Conservation (phyloP, 2,797 vertebrate species). For the Poecile montanus region DNA sequence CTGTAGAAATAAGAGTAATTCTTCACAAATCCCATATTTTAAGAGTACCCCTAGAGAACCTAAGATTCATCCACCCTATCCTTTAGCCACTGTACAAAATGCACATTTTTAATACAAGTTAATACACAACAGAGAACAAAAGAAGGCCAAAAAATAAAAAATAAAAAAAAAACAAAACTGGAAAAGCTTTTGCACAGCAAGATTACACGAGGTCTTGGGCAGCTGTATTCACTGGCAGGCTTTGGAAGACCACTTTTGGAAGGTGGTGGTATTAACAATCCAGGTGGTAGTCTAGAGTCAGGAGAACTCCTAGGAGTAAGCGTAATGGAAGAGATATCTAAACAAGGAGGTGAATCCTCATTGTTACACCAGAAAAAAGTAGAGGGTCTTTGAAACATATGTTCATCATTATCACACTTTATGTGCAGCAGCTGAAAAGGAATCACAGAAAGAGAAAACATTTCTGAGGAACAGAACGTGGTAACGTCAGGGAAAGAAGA, state of each 20-base stretch:
- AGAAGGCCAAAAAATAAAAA: background rate
- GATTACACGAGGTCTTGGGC: constrained; percentile 89
- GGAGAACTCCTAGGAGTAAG: constrained; percentile 90
- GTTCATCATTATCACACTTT: constrained; percentile 84
- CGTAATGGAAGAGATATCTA: constrained; percentile 91
- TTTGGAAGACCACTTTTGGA: constrained; percentile 84
- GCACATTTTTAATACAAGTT: constrained; percentile 38
- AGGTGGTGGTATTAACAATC: constrained; percentile 88
- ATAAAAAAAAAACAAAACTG: background rate
- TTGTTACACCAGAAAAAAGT: constrained; percentile 90
- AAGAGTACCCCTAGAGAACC: background rate
- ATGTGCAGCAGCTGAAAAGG: constrained; percentile 87
- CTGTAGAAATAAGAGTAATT: background rate
- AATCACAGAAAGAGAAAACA: constrained; percentile 79
- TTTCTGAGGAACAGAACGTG: constrained; percentile 55
- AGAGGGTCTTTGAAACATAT: constrained; percentile 86
- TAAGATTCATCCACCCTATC: background rate
- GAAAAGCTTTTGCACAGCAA: constrained; percentile 53
- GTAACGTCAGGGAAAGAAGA: background rate
- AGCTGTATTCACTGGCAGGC: constrained; percentile 81
- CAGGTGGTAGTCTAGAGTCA: constrained; percentile 87
- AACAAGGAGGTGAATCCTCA: constrained; percentile 86
- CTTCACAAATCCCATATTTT: background rate
- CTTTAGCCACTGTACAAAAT: constrained; percentile 65
- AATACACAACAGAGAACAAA: constrained; percentile 9